Base-by-base conservation (phyloP, 1,140 invertebrate species). In the Drosophila gunungcola region DNA sequence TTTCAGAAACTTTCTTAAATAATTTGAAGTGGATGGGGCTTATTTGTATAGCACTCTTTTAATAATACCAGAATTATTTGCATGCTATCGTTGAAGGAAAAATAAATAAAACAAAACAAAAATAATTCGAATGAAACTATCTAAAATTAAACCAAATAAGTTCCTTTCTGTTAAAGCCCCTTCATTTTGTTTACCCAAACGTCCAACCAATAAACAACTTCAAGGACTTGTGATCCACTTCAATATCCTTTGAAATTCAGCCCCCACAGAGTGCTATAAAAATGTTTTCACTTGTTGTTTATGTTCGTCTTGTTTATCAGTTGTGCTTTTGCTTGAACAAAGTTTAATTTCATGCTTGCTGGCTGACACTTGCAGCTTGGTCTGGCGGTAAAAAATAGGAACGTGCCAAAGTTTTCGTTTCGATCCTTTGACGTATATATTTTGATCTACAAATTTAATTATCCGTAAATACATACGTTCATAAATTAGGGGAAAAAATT, bases 291-390 rank as follows among this genome's bases (percentile, higher is more conserved):
- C 55, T 79, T 64, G n/a, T 51, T 85, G 57, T 80, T 77, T 76
- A 68, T 76, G 42, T 54, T 74, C 25, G 12, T 25, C 57, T 34
- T 43, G 34, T 73, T 52, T 64, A 43, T 64, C 52, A 56, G 52
- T 81, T 67, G 21, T 29, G 7, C 34, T 68, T 77, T 65, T 62
- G 67, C 65, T 73, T 62, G n/a, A 32, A 49, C 54, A 63, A 75
- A 85, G 60, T 81, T 81, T 60, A 86, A 81, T 85, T 86, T 86
- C 64, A 69, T 69, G 56, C 73, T 58, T 56, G 58, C 46, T 62
- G 69, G 73, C 13, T 65, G 73, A 58, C 67, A 80, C 60, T 42
- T 13, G 16, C 12, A 32, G 41, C 42, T 13, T 42, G 49, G 56
- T 58, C 51, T 9, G 51, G 57, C 45, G 60, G 25, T 12, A 36